phyloP scores from a whole-genome alignment of 1,140 invertebrate species.

The Schlechtendalia chinensis region DNA sequence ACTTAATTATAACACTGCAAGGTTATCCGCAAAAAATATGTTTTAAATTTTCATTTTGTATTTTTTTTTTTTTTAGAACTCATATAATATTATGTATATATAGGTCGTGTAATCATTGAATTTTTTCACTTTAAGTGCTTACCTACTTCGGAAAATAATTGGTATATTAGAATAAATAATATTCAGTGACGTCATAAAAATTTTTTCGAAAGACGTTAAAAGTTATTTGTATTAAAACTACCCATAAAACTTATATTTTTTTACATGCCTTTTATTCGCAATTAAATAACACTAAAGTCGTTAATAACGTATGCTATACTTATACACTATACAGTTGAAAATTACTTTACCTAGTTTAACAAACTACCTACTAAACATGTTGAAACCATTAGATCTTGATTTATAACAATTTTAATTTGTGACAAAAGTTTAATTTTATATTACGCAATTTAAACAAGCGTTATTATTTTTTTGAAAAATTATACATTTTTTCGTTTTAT shows the following conservation, averaged over 20 bases:
- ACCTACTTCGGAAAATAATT: background rate
- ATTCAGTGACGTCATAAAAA: conserved; percentile 3
- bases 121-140: background rate
- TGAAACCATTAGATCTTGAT: background rate
- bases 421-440: conserved; percentile 8
- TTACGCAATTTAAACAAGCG: background rate
- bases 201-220: conserved; percentile 4
- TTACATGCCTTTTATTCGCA: background rate
- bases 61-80: too few species aligned
- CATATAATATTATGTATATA: too few species aligned
- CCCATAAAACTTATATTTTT: conserved; percentile 12
- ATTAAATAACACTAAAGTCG: conserved; percentile 6
- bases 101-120: too few species aligned
- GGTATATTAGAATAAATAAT: background rate
- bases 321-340: background rate
- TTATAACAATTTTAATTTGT: conserved; percentile 14
- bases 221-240: conserved; percentile 11
- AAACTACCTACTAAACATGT: background rate
- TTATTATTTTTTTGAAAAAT: too few species aligned
- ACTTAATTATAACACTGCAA: too few species aligned
- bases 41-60: too few species aligned
- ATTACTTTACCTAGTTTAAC: conserved; percentile 8
- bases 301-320: conserved; percentile 7
- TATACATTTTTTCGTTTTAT: too few species aligned
- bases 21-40: too few species aligned